These are phyloP conservation scores for Riparia riparia DNA, from an alignment of 2,113 vertebrate genomes.

Conservation along the genomic window DNA sequence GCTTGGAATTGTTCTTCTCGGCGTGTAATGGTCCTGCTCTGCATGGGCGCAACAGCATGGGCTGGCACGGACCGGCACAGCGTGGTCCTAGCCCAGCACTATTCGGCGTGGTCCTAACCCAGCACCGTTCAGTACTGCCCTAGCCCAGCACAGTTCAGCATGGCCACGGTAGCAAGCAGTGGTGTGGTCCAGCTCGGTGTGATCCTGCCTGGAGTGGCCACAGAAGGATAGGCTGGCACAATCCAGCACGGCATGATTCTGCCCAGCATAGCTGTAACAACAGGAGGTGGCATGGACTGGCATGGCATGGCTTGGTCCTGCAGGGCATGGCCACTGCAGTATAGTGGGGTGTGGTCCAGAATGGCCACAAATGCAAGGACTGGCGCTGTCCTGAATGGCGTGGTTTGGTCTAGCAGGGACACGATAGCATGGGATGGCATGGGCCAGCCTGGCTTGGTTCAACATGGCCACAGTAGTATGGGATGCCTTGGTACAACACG, in stretches of 20 bases:
- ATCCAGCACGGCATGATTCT: accelerated
- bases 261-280: too few relatives aligned
- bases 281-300: background rate
- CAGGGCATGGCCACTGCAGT: too few relatives aligned
- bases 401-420: background rate
- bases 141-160: accelerated
- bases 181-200: accelerated
- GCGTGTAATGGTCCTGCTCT: accelerated
- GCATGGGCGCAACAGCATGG: accelerated
- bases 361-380: background rate
- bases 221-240: background rate
- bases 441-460: background rate
- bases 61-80: accelerated
- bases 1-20: background rate
- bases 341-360: too few relatives aligned
- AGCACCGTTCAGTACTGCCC: accelerated
- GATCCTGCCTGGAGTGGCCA: too few relatives aligned
- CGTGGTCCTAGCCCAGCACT: accelerated
- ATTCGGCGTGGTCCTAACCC: background rate
- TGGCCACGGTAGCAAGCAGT: accelerated
- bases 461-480: background rate
- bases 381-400: accelerated
- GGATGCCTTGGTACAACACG: background rate
- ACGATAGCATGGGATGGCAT: background rate
- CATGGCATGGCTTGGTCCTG: background rate